Base-by-base conservation (phyloP, 1,140 invertebrate genomes). In the Temnothorax nylanderi region DNA sequence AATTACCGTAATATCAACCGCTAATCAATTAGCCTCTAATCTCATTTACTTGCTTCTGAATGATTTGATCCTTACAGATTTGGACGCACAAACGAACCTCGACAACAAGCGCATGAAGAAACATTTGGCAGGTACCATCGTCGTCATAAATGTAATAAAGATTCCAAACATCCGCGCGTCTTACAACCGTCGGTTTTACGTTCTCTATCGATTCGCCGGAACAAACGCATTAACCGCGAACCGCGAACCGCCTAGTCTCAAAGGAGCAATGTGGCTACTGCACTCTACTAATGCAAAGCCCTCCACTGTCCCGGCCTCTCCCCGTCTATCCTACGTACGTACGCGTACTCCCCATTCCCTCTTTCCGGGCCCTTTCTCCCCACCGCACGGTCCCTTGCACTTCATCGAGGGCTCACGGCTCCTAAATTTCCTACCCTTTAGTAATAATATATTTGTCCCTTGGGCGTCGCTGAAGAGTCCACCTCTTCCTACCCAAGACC, bases 361-460 rank as follows among this genome's bases (percentile, higher is more conserved):
- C 16, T 44, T 85, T 78, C 60, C 60, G 41, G 65, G 49, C 81
- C 88, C 77, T 91, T 91, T 87, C 74, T 80, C 54, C 56, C 37
- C 62, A 18, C 77, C 65, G 47, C n/a, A 67, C 71, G 65, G 72
- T 74, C 87, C 87, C 90, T 86, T 76, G 90, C 90, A 91, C 90
- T 91, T 91, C 90, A 91, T 91, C 90, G 88, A 89, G 88, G 71
- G 60, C 69, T 84, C 78, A 54, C 82, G 78, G 84, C 89, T 91
- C 81, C 90, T 91, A 91, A 89, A 88, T 91, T 89, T 90, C 90
- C 91, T 90, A 90, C 89, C 91, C 91, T 92, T 92, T 92, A 89
- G 90, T 92, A 92, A 92, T 92, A 92, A 92, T 92, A 92, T 92
- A 92, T 92, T 86, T 92, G 87, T 92, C 91, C 91, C 91, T 69